These are phyloP conservation scores for Carettochelys insculpta DNA, from an alignment of 2,113 vertebrate genomes.

Conservation along the genomic window DNA sequence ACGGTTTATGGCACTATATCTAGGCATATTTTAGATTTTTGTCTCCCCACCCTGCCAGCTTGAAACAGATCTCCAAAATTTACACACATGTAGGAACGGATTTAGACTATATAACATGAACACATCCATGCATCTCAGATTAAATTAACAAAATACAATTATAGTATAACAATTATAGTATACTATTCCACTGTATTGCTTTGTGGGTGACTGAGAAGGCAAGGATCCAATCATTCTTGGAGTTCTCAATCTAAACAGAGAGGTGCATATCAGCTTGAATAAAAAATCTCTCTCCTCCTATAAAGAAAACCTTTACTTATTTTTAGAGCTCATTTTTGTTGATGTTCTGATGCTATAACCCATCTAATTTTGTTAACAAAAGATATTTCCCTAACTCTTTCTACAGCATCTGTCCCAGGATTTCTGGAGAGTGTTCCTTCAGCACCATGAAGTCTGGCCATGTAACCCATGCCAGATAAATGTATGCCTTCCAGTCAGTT, in stretches of 20 bases:
- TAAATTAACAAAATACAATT: neutral
- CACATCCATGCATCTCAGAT: neutral
- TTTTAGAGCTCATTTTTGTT: neutral
- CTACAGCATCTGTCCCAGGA: neutral
- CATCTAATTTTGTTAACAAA: neutral
- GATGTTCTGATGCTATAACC: neutral
- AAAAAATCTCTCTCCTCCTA: neutral
- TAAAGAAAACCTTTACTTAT: neutral
- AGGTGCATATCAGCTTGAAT: neutral
- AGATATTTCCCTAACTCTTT: neutral
- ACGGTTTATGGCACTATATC: neutral
- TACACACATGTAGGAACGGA: neutral
- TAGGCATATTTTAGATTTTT: neutral
- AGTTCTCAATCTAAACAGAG: neutral
- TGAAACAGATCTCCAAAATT: no score
- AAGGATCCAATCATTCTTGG: neutral
- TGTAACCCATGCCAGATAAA: neutral
- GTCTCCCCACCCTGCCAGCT: no score
- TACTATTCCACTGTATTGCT: neutral
- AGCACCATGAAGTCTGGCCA: neutral
- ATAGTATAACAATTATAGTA: neutral
- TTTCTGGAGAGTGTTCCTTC: neutral
- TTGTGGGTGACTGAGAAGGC: neutral
- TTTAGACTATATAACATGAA: neutral
- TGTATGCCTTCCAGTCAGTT: neutral